Base-by-base conservation (phyloP, 2,888 invertebrate genomes). In the Drosophila picticornis region DNA sequence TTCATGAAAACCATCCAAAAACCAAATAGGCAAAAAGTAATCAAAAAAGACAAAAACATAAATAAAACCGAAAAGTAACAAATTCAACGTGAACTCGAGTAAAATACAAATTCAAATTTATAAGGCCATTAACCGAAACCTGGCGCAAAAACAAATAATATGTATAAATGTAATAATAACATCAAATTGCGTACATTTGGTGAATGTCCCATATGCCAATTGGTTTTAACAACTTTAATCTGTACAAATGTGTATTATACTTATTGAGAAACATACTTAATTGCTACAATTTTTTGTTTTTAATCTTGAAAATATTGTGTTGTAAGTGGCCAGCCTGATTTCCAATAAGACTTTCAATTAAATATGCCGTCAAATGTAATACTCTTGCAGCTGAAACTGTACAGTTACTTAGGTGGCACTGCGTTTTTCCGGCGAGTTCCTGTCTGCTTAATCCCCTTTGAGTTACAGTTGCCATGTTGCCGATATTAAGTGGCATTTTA, bases 181-280 rank as follows among this genome's bases (percentile, higher is more conserved):
- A 66, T 62, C 16, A 36, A 70, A 61, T 77, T 75, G 70, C 75
- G 60, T 66, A 81, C 60, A 85, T 88, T 91, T 92, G 92, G 92
- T 92, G 92, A 92, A 92, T 92, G 92, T 92, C 92, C 90, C 90
- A 88, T 87, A 91, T 91, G 92, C 91, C 92, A 91, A 92, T 91
- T 91, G 91, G 90, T 90, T 80, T 68, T 29, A 65, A 73, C 60
- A 63, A 72, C 48, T 69, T 65, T 48, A 77, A 68, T 63, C 59
- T 63, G 53, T 53, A 73, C 36, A 60, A 55, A 62, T 53, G 43
- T 58, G 50, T 71, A 58, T 72, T 58, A 48, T 75, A 52, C 48
- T 74, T 38, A 7, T 10, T 38, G 9, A n/a, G 27, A n/a, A 22
- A 56, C 27, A 48, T 50, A 38, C 63, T 51, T 56, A 52, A 57